Evolutionary conservation across 1,140 invertebrate species (phyloP).

Genomic region (Spodoptera frugiperda): DNA sequence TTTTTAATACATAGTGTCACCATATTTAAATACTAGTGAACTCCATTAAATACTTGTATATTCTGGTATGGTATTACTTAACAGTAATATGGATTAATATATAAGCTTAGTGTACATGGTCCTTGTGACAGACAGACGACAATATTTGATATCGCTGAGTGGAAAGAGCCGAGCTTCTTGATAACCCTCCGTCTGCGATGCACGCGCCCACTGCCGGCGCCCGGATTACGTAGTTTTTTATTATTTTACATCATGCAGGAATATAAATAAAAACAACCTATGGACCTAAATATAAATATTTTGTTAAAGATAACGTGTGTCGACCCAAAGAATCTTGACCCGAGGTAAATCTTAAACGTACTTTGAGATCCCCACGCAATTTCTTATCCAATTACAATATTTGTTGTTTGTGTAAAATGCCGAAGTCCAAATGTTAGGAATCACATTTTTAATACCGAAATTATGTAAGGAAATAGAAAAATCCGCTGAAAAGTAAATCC

Average conservation of each 20-base stretch:
- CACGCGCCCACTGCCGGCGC: slow-evolving; percentile 3
- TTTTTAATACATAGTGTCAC: too few species aligned
- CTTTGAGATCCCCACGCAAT: too few species aligned
- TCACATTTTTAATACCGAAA: too few species aligned
- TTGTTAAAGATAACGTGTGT: background rate
- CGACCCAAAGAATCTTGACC: background rate
- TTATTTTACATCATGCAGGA: slow-evolving; percentile 19
- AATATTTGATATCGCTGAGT: background rate
- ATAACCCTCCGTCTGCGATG: slow-evolving; percentile 24
- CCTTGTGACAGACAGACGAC: background rate
- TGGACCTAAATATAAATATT: background rate
- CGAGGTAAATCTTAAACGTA: too few species aligned
- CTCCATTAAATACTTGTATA: too few species aligned
- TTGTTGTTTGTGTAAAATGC: too few species aligned
- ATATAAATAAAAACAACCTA: background rate
- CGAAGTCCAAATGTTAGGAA: too few species aligned
- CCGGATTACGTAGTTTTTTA: slow-evolving; percentile 5
- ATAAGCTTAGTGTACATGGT: background rate
- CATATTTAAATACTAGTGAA: too few species aligned
- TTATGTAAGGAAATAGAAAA: too few species aligned
- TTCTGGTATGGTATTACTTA: background rate
- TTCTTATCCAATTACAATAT: too few species aligned
- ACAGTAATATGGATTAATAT: slow-evolving; percentile 8
- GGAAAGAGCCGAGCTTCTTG: slow-evolving; percentile 8
- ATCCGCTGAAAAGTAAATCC: too few species aligned